Base-by-base conservation (phyloP, 2,797 vertebrate genomes). In the Acrossocheilus wenchowensis region DNA sequence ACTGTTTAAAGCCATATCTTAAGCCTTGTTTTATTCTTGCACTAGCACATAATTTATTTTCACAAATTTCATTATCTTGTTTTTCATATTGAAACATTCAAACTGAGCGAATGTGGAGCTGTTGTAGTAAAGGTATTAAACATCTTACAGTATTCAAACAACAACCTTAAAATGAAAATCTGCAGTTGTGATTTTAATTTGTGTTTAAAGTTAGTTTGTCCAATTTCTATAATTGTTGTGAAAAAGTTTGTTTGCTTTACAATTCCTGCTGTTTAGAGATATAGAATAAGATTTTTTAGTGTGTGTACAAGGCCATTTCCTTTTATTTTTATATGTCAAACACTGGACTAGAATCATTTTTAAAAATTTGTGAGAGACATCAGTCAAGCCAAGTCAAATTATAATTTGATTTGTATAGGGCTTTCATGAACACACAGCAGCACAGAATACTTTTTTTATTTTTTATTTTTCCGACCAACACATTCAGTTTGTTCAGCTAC, bases 241-340 rank as follows among this genome's bases (percentile, higher is more conserved):
- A 97, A 95, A 95, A 94, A 92, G 34, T 92, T 93, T 96, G 96
- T 98, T 98, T 97, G 97, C 98, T 97, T 96, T 97, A 96, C 98
- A 96, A 97, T 97, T 97, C 98, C 98, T 98, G 98, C 98, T 99
- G 98, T 99, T 98, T 97, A 97, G 96, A 97, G 96, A 97, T 97
- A 96, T 96, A 96, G 96, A 97, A 96, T 97, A 97, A 95, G 95
- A 94, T 95, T 95, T 95, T 95, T 95, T 94, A 94, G 90, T 92
- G 90, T 93, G 92, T 92, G 92, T 95, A 94, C 94, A 95, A 95
- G 95, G 94, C 95, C 93, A 94, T 97, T 97, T 96, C 97, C 96
- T 69, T 57, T 79, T 97, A 91, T 96, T 97, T 88, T 97, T 96
- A 97, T 98, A 97, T 98, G 98, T 99, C 98, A 98, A 97, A 99